Evolutionary conservation across 2,797 vertebrate species (phyloP).

Genomic region (Odontamblyopus lacepedii): DNA sequence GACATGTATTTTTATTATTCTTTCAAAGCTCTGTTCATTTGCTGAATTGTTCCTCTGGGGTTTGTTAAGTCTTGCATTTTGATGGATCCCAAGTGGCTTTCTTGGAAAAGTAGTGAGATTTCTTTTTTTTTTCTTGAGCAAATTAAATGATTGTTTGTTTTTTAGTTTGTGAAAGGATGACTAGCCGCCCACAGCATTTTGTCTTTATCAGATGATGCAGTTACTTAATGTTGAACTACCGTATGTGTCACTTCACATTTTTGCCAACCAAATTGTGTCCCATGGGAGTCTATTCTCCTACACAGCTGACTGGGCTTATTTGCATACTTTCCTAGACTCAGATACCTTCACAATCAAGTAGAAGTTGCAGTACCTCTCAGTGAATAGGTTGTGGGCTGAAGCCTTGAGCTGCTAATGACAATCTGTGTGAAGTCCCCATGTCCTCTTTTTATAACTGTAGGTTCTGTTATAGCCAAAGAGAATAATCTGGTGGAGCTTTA

Average conservation of each 20-base stretch:
- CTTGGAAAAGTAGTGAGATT: not conserved
- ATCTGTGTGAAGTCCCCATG: not conserved
- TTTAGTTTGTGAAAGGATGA: not conserved
- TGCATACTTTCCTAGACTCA: constrained; percentile 33
- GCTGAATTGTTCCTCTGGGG: not conserved
- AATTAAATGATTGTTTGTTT: not conserved
- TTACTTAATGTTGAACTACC: constrained; percentile 3
- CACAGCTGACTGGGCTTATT: constrained; percentile 40
- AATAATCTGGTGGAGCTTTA: not conserved
- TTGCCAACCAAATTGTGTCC: constrained; percentile 19
- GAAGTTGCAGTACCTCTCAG: constrained; percentile 7
- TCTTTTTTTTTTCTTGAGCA: too few species aligned
- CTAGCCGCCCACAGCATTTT: not conserved
- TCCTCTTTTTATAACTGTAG: too few species aligned
- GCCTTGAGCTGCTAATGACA: too few species aligned
- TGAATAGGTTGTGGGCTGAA: not conserved
- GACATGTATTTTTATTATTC: not conserved
- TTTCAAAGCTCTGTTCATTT: not conserved
- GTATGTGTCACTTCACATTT: constrained; percentile 41
- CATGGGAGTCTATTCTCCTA: constrained; percentile 34
- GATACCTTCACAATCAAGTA: constrained; percentile 14
- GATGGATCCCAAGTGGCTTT: not conserved
- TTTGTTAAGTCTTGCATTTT: not conserved
- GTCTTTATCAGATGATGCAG: not conserved
- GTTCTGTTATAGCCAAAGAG: too few species aligned